phyloP scores from a whole-genome alignment of 2,113 vertebrate species.

The Sula dactylatra region DNA sequence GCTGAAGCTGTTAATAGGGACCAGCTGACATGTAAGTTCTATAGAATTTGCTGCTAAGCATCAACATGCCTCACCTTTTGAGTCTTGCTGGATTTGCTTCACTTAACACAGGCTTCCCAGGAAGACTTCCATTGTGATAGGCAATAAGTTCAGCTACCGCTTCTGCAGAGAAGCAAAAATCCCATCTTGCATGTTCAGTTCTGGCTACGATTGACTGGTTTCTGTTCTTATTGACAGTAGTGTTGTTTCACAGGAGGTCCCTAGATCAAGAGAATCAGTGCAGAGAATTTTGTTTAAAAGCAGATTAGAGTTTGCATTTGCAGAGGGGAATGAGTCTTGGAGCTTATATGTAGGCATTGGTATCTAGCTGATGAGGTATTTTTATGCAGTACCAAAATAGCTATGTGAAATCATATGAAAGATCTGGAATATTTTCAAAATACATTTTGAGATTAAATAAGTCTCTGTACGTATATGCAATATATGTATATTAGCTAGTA shows the following conservation, averaged over 20 bases:
- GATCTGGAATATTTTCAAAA: not conserved
- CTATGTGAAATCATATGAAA: not conserved
- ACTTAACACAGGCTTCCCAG: not conserved
- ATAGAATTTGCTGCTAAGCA: not conserved
- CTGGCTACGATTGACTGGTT: not conserved
- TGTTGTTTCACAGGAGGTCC: not conserved
- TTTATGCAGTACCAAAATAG: not conserved
- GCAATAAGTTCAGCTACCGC: not conserved
- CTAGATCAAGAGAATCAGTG: not conserved
- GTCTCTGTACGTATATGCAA: not conserved
- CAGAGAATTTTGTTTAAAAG: not conserved
- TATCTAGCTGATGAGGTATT: not conserved
- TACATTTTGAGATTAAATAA: not conserved
- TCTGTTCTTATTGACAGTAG: not conserved
- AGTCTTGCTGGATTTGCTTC: not conserved
- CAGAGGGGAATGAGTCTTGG: not conserved
- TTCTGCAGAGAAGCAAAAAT: not conserved
- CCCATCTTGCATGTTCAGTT: not conserved
- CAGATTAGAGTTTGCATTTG: not conserved
- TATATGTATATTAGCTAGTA: not conserved
- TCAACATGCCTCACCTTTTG: not conserved
- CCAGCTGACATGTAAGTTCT: not conserved
- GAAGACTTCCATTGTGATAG: not conserved
- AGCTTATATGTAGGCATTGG: not conserved
- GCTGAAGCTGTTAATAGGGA: not conserved